Conservation (phyloP, 2,888 invertebrate species). For the Tridacna gigas region DNA sequence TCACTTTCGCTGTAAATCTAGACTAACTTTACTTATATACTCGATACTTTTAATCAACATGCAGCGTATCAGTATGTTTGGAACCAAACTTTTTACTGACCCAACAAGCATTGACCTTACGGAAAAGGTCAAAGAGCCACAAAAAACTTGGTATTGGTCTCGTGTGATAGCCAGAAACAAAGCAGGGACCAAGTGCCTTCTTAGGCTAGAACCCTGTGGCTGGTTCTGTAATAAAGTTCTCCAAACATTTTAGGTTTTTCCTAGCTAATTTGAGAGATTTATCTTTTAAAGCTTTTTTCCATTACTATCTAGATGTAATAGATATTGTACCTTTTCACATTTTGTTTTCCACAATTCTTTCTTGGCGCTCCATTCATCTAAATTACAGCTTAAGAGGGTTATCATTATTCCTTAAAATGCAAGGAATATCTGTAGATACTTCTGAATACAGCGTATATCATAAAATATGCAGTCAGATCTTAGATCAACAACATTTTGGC, state of each 20-base stretch:
- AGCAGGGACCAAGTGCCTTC: not conserved
- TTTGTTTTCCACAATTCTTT: no score
- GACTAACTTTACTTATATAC: not conserved
- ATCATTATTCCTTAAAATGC: no score
- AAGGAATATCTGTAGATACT: no score
- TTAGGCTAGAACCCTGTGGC: not conserved
- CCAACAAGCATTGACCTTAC: slow-evolving; percentile 5
- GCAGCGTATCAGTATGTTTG: not conserved
- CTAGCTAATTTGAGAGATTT: no score
- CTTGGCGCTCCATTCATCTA: no score
- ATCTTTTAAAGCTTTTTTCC: no score
- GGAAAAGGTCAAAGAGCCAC: not conserved
- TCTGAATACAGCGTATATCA: no score
- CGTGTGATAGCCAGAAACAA: not conserved
- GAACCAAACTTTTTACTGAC: not conserved
- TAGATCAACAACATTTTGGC: no score
- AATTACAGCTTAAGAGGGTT: no score
- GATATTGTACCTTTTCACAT: no score
- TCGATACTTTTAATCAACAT: not conserved
- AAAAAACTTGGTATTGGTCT: not conserved
- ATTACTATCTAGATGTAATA: no score
- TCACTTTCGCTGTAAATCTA: not conserved
- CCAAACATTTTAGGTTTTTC: not conserved
- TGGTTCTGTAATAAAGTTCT: not conserved
- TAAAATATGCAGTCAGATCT: no score